These are phyloP conservation scores for Ophioninae sp. DNA, from an alignment of 2,888 invertebrate genomes.

Conservation along the genomic window DNA sequence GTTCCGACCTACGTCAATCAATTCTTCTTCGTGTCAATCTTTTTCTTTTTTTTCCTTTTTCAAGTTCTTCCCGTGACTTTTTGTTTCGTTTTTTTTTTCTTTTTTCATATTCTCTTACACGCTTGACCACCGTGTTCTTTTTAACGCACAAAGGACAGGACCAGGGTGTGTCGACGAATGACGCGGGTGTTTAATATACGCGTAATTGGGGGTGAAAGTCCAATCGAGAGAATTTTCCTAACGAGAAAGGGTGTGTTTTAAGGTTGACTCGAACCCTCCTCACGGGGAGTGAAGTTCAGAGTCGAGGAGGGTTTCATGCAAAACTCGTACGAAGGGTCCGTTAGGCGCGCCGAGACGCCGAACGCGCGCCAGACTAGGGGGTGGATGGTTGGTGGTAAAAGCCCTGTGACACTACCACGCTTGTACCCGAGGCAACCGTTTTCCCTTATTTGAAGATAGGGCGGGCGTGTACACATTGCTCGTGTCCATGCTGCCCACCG, in stretches of 20 bases:
- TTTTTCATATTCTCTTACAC: neutral
- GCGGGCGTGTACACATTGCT: neutral
- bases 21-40: no score
- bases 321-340: neutral
- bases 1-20: no score
- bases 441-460: slow-evolving; percentile 12
- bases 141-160: neutral
- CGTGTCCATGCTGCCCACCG: neutral
- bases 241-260: slow-evolving; percentile 13
- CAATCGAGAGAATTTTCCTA: slow-evolving; percentile 14
- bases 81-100: neutral
- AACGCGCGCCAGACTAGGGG: neutral
- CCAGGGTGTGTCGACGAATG: slow-evolving; percentile 3
- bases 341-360: neutral
- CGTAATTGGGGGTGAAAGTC: slow-evolving; percentile 21
- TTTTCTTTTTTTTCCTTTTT: no score
- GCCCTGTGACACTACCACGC: neutral
- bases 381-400: neutral
- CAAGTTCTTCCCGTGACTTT: no score
- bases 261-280: slow-evolving; percentile 16
- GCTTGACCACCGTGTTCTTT: neutral
- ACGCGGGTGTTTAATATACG: neutral
- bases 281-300: neutral
- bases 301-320: slow-evolving; percentile 10
- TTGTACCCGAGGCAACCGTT: slow-evolving; percentile 1